A percentile compares a stretch with the other conserved stretches of the same genome.
Evolutionary conservation across 2,888 invertebrate genomes (phyloP).

Genomic region (Tineola bisselliella): DNA sequence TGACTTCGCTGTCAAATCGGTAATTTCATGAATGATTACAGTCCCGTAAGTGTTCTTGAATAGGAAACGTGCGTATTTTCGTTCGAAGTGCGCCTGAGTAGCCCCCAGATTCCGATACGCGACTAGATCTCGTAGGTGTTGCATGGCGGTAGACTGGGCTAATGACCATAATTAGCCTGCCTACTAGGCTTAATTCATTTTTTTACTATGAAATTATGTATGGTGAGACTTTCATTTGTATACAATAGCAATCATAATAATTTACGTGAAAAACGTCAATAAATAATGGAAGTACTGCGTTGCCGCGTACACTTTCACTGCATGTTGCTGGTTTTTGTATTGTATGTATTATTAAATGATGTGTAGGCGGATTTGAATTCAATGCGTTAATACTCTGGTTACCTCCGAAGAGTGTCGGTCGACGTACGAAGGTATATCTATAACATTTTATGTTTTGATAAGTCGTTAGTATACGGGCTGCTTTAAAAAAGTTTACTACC

Average conservation of each 20-base stretch:
- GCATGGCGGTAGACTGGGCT: too few species aligned
- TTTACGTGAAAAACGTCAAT: neutral
- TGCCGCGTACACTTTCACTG: neutral
- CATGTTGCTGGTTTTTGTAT: neutral
- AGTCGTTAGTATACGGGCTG: neutral
- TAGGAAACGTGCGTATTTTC: too few species aligned
- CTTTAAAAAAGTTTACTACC: too few species aligned
- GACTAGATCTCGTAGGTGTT: too few species aligned
- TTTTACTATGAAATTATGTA: neutral
- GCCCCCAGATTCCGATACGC: too few species aligned
- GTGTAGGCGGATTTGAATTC: neutral
- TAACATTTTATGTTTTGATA: constrained; percentile 3
- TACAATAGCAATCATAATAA: neutral
- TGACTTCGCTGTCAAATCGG: too few species aligned
- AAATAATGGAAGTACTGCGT: neutral
- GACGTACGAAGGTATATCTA: neutral
- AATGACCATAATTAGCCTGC: too few species aligned
- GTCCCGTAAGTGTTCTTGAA: too few species aligned
- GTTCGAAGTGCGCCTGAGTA: too few species aligned
- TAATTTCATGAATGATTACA: too few species aligned
- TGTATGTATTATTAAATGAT: neutral
- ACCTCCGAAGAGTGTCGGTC: neutral
- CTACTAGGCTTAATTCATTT: neutral
- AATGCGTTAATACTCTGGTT: neutral
- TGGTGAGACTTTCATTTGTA: neutral